A percentile compares a stretch with the other conserved stretches of the same genome.
These are phyloP conservation scores for Craniophora ligustri DNA, from an alignment of 2,888 invertebrate genomes.

Conservation along the genomic window DNA sequence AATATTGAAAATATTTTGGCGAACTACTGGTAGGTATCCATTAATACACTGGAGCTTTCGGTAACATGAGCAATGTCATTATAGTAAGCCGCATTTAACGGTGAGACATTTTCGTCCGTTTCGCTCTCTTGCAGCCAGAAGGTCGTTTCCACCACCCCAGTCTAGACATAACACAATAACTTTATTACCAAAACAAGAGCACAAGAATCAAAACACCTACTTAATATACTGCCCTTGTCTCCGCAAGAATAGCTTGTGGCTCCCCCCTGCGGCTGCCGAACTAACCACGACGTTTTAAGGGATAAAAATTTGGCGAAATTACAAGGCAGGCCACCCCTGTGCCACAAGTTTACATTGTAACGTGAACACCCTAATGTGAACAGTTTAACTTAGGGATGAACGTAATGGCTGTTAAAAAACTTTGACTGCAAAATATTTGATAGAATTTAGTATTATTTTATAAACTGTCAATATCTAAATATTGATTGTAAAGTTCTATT, in stretches of 20 bases:
- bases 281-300: slow-evolving; percentile 75
- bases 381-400: slow-evolving; percentile 80
- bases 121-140: too few relatives aligned
- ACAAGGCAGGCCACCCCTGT: slow-evolving; percentile 84
- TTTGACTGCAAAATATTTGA: slow-evolving; percentile 1
- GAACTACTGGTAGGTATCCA: too few relatives aligned
- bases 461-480: too few relatives aligned
- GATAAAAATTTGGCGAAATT: slow-evolving; percentile 87
- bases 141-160: too few relatives aligned
- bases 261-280: slow-evolving; percentile 63
- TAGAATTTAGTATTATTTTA: too few relatives aligned
- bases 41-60: too few relatives aligned
- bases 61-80: too few relatives aligned
- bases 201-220: slow-evolving; percentile 72
- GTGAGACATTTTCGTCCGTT: too few relatives aligned
- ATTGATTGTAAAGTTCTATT: too few relatives aligned
- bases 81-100: too few relatives aligned
- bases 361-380: slow-evolving; percentile 86
- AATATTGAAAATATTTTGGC: too few relatives aligned
- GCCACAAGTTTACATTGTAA: slow-evolving; percentile 84
- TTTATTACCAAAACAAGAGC: slow-evolving; percentile 36
- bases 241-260: slow-evolving; percentile 64
- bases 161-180: neutral
- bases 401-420: neutral
- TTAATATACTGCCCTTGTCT: slow-evolving; percentile 72